Evolutionary conservation across 1,140 invertebrate species (phyloP), one percentile per base, ranked within the genome.

Genomic region (Hylyphantes graminicola): DNA sequence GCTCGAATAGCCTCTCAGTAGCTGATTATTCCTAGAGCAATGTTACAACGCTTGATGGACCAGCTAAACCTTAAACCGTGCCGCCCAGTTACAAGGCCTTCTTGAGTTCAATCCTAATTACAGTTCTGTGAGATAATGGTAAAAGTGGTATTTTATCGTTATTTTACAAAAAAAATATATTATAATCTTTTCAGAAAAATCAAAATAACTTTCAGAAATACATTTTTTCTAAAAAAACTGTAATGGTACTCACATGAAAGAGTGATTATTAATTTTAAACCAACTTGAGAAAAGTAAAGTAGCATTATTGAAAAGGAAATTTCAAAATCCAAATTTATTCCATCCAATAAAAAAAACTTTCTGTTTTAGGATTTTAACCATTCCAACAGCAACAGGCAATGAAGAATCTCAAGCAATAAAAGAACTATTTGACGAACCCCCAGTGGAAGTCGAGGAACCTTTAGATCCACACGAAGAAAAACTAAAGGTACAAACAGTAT

Each of bases 401-500:
- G 15, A n/a, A 70, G 7, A 70, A 53, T 70, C 21, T 50, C 65
- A 68, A 13, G 12, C 35, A 35, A 51, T 5, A 2, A 51, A 70
- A 17, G 50, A 51, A 70, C 8, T 70, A 17, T 17, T 17, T 53
- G 67, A 74, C 8, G 72, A 57, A 35, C 0, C 10, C 12, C 17
- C 19, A 10, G n/a, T 2, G 7, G 11, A 35, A 74, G 21, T 57
- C 35, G 54, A 74, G 50, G 65, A 59, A 59, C 19, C 11, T 17
- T n/a, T 70, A 13, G 65, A 80, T 80, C 53, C 48, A n/a, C 19
- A 19, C 12, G 77, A 80, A 59, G 65, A 80, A 59, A 15, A 70
- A 59, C 51, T 80, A 48, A 57, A 68, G 54, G 77, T 80, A 19
- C 4, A 12, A 68, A 35, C 35, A 9, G 11, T 19, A 13, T 68